Conservation (phyloP, 2,888 invertebrate genomes). For the Leptopilina myrica region DNA sequence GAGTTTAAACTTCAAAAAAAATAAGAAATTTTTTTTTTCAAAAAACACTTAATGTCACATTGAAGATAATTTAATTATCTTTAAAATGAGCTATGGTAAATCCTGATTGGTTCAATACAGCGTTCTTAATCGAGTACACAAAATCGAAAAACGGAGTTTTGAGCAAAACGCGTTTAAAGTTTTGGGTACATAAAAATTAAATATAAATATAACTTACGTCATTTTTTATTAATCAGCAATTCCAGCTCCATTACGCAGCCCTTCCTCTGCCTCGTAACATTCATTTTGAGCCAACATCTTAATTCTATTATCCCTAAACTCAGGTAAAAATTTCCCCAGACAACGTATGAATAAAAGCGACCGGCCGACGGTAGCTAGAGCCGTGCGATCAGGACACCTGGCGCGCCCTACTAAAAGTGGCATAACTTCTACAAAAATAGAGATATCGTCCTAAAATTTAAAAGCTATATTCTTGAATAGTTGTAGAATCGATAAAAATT, state of each 20-base stretch:
- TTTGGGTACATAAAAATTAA: background rate
- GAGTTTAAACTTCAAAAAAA: no score
- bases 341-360: no score
- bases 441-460: no score
- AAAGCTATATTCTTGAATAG: no score
- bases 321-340: no score
- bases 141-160: constrained; percentile 5
- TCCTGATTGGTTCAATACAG: constrained; percentile 15
- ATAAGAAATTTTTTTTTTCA: no score
- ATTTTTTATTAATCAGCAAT: background rate
- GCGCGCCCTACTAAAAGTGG: no score
- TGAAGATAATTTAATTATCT: background rate
- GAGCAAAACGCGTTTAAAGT: background rate
- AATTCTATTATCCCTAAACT: no score
- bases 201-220: background rate
- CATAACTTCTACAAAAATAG: no score
- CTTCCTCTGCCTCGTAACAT: background rate
- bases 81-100: constrained; percentile 2
- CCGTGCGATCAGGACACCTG: no score
- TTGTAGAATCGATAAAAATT: no score
- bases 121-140: constrained; percentile 6
- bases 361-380: no score
- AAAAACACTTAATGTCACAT: background rate
- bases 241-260: background rate
- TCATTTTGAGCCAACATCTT: constrained; percentile 3